Evolutionary conservation across 1,140 invertebrate species (phyloP), one percentile per base, ranked within the genome.

Genomic region (Drosophila yakuba): DNA sequence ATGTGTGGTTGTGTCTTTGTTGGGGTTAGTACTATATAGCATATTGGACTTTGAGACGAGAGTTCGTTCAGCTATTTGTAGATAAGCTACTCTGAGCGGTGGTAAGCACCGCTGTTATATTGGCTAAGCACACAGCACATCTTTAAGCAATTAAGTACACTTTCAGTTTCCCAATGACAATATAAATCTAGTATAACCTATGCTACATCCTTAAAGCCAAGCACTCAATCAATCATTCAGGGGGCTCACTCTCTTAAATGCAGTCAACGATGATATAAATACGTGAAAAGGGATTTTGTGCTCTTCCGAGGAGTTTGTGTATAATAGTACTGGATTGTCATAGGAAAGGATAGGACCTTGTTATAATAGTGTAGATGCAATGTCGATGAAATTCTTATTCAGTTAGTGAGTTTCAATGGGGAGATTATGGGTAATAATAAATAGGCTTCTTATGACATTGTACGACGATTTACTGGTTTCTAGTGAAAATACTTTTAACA

Each of bases 81-180:
- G 36, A 17, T 36, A 71, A 32, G 68, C 66, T 68, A 62, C 62
- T 12, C 32, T 62, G 54, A 45, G 2, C 35, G 54, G 38, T 56
- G 36, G n/a, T 11, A n/a, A 25, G 11, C 7, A 56, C 14, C 38
- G 56, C 48, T 25, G 20, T 44, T 28, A 43, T 64, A 52, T 62
- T 68, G 60, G 41, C 66, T 67, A 51, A 75, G 80, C 74, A 76
- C 83, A 86, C 83, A 86, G 79, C 83, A 88, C 83, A 58, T 88
- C 79, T 79, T 79, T 88, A 83, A 88, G 80, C 79, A 86, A 69
- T 68, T 86, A 86, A 86, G 82, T 86, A 86, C 82, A 88, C 82
- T 86, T 86, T 80, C 64, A 84, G 77, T 71, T 80, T 76, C 50
- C 68, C 60, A 72, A 57, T 45, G 28, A 61, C 28, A 20, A 47